Conservation (phyloP, 2,888 invertebrate genomes). For the Nezara viridula region DNA sequence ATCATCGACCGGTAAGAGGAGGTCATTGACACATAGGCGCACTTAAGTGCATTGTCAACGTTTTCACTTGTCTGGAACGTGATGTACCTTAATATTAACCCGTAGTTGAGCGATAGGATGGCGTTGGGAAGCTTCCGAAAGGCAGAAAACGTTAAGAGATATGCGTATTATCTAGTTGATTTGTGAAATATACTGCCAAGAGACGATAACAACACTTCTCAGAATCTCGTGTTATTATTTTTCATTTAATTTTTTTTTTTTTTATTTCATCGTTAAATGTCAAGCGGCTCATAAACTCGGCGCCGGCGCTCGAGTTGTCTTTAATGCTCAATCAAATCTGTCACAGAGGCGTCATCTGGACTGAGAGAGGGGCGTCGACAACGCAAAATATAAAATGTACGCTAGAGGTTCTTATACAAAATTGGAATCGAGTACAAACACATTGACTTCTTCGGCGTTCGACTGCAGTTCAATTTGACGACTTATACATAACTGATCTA, state of each 20-base stretch:
- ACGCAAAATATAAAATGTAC: background rate
- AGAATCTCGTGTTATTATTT: background rate
- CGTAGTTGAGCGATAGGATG: background rate
- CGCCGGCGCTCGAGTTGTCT: slow-evolving; percentile 9
- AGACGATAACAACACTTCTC: slow-evolving; percentile 4
- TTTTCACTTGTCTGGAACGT: slow-evolving; percentile 19
- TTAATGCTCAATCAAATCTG: slow-evolving; percentile 20
- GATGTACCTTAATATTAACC: background rate
- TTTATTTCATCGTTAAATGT: slow-evolving; percentile 1
- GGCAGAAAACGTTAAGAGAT: background rate
- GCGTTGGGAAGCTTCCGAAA: background rate
- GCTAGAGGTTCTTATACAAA: too few relatives aligned
- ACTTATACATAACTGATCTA: too few relatives aligned
- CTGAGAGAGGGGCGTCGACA: background rate
- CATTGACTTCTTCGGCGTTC: too few relatives aligned
- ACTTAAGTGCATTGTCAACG: slow-evolving; percentile 21
- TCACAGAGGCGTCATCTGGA: background rate
- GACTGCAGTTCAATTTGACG: too few relatives aligned
- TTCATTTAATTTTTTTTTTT: background rate
- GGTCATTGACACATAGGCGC: slow-evolving; percentile 41
- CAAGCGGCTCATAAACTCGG: slow-evolving; percentile 16
- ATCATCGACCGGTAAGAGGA: slow-evolving; percentile 18
- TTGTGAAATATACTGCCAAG: slow-evolving; percentile 2
- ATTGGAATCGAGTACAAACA: too few relatives aligned
- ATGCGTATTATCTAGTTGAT: background rate